phyloP scores from a whole-genome alignment of 1,140 invertebrate genomes.

The Littorina saxatilis region DNA sequence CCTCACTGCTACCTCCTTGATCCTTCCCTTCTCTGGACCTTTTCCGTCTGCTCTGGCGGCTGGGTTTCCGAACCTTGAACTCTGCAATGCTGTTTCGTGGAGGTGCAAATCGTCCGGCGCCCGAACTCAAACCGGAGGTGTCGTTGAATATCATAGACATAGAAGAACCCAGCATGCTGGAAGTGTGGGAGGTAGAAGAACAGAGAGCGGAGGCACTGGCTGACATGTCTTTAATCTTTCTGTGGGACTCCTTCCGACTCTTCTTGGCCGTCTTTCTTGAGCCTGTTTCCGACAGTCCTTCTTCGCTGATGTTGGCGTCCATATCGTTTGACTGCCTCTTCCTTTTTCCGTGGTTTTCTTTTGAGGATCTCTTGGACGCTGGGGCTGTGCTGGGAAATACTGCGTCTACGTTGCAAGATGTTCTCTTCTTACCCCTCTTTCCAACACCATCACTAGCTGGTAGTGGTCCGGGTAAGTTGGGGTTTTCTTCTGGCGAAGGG shows the following conservation, averaged over 20 bases:
- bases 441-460: not conserved
- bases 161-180: slow-evolving; percentile 46
- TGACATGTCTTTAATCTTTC: not conserved
- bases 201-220: not conserved
- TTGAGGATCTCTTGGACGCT: not conserved
- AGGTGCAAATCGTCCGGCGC: not conserved
- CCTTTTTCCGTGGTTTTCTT: slow-evolving; percentile 1
- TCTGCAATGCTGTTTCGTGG: slow-evolving; percentile 61
- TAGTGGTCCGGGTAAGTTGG: not conserved
- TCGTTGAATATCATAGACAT: slow-evolving; percentile 61
- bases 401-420: not conserved
- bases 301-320: not conserved
- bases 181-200: not conserved
- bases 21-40: not conserved
- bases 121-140: slow-evolving; percentile 21
- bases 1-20: not conserved
- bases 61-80: slow-evolving; percentile 47
- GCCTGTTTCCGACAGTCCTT: not conserved
- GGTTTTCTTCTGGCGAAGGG: not conserved
- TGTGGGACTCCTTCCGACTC: not conserved
- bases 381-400: slow-evolving; percentile 3
- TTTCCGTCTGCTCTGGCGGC: not conserved
- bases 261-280: not conserved
- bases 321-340: not conserved
- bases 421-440: slow-evolving; percentile 2